These are phyloP conservation scores for Amphipyra berbera DNA, from an alignment of 2,888 invertebrate genomes.

Conservation along the genomic window DNA sequence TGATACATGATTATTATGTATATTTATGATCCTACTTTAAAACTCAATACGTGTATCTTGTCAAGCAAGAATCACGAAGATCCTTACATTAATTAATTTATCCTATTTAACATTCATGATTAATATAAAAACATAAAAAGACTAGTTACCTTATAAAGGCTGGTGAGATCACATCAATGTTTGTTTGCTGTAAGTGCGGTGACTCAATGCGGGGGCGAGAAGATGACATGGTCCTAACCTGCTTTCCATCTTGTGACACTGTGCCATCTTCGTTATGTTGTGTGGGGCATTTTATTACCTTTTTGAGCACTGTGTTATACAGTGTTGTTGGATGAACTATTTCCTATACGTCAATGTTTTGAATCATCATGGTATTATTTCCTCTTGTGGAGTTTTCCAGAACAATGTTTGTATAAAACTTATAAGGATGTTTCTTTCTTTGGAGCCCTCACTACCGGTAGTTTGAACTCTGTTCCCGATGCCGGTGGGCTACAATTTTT, in stretches of 20 bases:
- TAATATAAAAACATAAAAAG: conserved; percentile 26
- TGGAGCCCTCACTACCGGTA: too few species aligned
- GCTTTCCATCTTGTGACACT: conserved; percentile 35
- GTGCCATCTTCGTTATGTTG: conserved; percentile 13
- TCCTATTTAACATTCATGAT: conserved; percentile 19
- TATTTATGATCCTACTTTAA: too few species aligned
- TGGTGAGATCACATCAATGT: conserved; percentile 52
- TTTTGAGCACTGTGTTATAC: conserved; percentile 12
- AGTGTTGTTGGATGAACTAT: conserved; percentile 5
- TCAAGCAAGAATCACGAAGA: neutral
- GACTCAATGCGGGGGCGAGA: conserved; percentile 53
- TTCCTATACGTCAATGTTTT: conserved; percentile 24
- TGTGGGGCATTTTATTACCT: conserved; percentile 11
- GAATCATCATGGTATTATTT: conserved; percentile 7
- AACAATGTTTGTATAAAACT: neutral
- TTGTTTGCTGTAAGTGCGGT: conserved; percentile 17
- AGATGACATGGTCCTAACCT: conserved; percentile 43
- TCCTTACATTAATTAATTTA: conserved; percentile 27
- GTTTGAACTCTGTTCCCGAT: too few species aligned
- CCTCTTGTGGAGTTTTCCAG: neutral
- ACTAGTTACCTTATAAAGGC: conserved; percentile 45
- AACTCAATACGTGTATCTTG: too few species aligned
- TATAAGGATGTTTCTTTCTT: too few species aligned
- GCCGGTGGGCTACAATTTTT: too few species aligned
- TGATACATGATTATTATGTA: too few species aligned